Evolutionary conservation across 2,888 invertebrate species (phyloP).

Genomic region (Nebria brevicollis): DNA sequence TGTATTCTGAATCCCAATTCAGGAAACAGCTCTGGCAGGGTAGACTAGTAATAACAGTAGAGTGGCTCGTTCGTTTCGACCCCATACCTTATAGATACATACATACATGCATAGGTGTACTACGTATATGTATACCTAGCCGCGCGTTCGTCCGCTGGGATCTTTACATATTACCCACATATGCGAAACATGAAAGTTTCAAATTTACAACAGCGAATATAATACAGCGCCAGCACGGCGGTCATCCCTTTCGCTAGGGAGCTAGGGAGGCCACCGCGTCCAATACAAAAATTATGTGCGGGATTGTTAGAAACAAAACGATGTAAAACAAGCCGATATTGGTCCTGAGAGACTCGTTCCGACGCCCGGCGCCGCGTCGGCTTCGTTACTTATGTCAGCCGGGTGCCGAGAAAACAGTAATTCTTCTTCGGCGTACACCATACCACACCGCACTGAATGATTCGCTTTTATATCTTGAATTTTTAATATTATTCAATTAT

Average conservation of each 20-base stretch:
- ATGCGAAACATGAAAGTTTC: constrained; percentile 49
- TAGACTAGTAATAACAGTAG: constrained; percentile 56
- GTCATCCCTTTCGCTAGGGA: constrained; percentile 19
- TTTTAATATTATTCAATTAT: background rate
- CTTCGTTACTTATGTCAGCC: constrained; percentile 39
- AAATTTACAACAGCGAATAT: constrained; percentile 49
- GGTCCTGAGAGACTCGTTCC: constrained; percentile 60
- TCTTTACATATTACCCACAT: constrained; percentile 48
- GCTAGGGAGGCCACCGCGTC: constrained; percentile 30
- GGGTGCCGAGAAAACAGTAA: background rate
- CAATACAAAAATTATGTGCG: constrained; percentile 50
- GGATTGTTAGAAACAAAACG: constrained; percentile 66
- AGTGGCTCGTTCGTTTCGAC: constrained; percentile 51
- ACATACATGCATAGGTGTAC: constrained; percentile 54
- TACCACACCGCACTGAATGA: background rate
- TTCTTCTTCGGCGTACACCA: background rate
- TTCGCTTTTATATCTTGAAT: background rate
- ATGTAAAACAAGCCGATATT: constrained; percentile 65
- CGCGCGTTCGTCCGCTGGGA: constrained; percentile 28
- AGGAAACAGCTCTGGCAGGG: constrained; percentile 7
- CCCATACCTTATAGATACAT: constrained; percentile 32
- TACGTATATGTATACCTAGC: constrained; percentile 31
- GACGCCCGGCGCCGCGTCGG: constrained; percentile 6
- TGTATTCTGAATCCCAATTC: constrained; percentile 61
- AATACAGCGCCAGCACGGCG: constrained; percentile 37